Base-by-base conservation (phyloP, 2,113 vertebrate genomes). In the Macquaria australasica region DNA sequence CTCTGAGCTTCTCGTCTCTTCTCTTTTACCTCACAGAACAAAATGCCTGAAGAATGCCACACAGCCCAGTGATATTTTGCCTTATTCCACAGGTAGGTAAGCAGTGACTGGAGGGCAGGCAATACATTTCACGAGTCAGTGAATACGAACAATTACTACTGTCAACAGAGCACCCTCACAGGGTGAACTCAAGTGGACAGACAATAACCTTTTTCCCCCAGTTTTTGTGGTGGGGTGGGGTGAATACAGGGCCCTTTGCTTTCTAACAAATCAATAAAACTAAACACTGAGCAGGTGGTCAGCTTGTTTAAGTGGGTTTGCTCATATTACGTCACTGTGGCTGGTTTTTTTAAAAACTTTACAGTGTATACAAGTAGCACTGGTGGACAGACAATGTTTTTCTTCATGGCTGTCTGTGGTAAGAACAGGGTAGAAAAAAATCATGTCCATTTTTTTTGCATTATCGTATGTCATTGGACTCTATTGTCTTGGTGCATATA, bases 121-220 rank as follows among this genome's bases (percentile, higher is more conserved):
- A 87, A 89, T 76, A 79, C 66, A 87, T 93, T 92, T 93, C 77
- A 93, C 79, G 85, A 90, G 83, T 89, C 86, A 92, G 50, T 86
- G 88, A 92, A 91, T 87, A 82, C 5, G 73, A 75, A 56, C 83
- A 87, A 89, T 93, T 90, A 70, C 84, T 68, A 70, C 63, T 78
- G 82, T 92, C 90, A 89, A 89, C 87, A 86, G 83, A 91, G 78
- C 77, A 53, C 45, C 86, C 48, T 88, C 68, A 83, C 77, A 79
- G 45, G 73, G 71, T 90, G 82, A 79, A 85, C 71, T 84, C 66
- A 68, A 79, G 86, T 81, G 79, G 77, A 87, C 70, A 73, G 34
- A 43, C 69, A 74, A 73, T 80, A 92, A 87, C 89, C 86, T 91
- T 84, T 90, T 37, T 75, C 60, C 81, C 34, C 15, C 50, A 68